A percentile compares a stretch with the other conserved stretches of the same genome.
Conservation (phyloP, 2,797 vertebrate species). For the Acanthurus tractus region DNA sequence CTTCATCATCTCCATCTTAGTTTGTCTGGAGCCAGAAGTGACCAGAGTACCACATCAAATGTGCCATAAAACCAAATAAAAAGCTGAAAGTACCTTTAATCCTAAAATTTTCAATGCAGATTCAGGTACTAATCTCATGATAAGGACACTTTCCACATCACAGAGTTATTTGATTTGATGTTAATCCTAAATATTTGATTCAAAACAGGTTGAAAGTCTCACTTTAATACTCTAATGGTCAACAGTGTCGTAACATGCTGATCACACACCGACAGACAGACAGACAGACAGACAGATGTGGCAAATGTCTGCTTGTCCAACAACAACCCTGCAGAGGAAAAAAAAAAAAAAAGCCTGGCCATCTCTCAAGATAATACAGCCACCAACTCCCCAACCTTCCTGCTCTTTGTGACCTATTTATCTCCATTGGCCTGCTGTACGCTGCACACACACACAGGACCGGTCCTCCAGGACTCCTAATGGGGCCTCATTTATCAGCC, state of each 20-base stretch:
- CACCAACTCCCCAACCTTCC: constrained; percentile 24
- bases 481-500: constrained; percentile 74
- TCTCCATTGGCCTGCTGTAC: constrained; percentile 51
- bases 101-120: too few species aligned
- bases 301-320: background rate
- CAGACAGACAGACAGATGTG: too few species aligned
- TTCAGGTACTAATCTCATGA: background rate
- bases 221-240: too few species aligned
- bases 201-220: background rate
- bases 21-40: too few species aligned
- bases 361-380: constrained; percentile 19
- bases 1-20: too few species aligned
- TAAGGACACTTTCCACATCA: background rate
- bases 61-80: too few species aligned
- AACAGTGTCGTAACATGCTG: too few species aligned
- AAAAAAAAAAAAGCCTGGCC: constrained; percentile 5
- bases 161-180: background rate
- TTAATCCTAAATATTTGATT: background rate
- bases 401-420: constrained; percentile 66
- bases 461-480: constrained; percentile 67
- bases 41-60: too few species aligned
- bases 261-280: too few species aligned
- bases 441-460: constrained; percentile 43
- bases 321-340: background rate
- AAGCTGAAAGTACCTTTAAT: too few species aligned